These are phyloP conservation scores for Platorchestia sp. DNA, from an alignment of 1,140 invertebrate species.

Conservation along the genomic window DNA sequence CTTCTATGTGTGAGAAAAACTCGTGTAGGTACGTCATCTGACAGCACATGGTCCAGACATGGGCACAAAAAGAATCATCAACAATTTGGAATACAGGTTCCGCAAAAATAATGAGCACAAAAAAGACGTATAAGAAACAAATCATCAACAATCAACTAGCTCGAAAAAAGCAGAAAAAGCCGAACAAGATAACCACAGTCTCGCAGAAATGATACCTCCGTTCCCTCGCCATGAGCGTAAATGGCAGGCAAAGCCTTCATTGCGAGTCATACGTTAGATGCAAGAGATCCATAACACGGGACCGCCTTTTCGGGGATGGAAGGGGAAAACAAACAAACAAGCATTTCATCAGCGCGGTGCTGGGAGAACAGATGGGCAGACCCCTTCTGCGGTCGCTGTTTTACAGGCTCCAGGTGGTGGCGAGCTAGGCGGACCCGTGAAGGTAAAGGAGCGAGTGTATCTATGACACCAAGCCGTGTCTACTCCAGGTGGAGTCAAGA, in stretches of 20 bases:
- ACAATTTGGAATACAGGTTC: background rate
- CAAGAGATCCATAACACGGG: slow-evolving; percentile 1
- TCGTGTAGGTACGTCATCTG: background rate
- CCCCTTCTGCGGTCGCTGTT: slow-evolving; percentile 2
- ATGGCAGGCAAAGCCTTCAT: background rate
- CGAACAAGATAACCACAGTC: background rate
- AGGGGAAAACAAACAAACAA: slow-evolving; percentile 24
- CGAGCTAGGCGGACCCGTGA: too few relatives aligned
- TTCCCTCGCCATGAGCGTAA: background rate
- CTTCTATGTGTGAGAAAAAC: background rate
- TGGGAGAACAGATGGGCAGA: slow-evolving; percentile 17
- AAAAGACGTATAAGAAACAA: background rate
- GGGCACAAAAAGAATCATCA: too few relatives aligned
- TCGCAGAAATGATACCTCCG: background rate
- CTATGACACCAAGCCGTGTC: background rate
- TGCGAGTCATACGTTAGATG: background rate
- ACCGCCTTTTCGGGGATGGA: background rate
- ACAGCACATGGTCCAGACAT: too few relatives aligned
- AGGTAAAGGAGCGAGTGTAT: background rate
- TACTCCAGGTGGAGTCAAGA: background rate
- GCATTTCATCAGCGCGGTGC: slow-evolving; percentile 23
- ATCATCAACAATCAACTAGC: background rate
- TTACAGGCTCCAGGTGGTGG: slow-evolving; percentile 34
- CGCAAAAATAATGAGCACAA: background rate
- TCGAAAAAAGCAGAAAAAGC: background rate